These are phyloP conservation scores for Drosophila subobscura DNA, from an alignment of 1,140 invertebrate species.

Conservation along the genomic window DNA sequence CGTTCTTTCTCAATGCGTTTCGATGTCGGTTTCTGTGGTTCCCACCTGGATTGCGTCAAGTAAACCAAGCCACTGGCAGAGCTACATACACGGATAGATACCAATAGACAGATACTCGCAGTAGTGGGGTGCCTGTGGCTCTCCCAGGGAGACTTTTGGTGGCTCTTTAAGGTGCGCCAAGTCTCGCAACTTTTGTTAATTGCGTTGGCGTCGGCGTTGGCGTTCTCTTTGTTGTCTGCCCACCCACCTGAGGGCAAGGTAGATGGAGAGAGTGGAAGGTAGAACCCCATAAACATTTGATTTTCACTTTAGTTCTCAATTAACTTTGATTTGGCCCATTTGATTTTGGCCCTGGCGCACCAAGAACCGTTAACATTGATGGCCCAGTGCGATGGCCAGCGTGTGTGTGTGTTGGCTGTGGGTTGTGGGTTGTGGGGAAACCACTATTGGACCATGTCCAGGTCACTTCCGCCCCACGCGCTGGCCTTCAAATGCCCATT, in stretches of 20 bases:
- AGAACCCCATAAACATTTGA: constrained; percentile 61
- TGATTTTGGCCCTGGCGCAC: constrained; percentile 62
- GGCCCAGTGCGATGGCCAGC: too few relatives aligned
- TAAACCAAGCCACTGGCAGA: constrained; percentile 27
- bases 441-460: constrained; percentile 39
- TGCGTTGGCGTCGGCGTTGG: constrained; percentile 68
- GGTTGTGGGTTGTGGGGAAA: neutral
- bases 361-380: constrained; percentile 71
- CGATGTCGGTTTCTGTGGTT: constrained; percentile 45
- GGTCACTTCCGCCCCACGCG: constrained; percentile 68
- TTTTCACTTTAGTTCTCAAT: constrained; percentile 81
- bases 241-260: constrained; percentile 17
- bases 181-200: constrained; percentile 74
- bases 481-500: constrained; percentile 75
- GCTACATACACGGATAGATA: constrained; percentile 9
- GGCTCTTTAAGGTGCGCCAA: constrained; percentile 61
- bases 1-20: constrained; percentile 68
- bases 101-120: constrained; percentile 12
- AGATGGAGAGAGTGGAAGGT: neutral
- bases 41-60: constrained; percentile 64
- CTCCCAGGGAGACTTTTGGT: too few relatives aligned
- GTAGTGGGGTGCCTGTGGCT: constrained; percentile 3
- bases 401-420: constrained; percentile 6
- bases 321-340: constrained; percentile 80
- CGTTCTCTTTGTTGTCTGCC: constrained; percentile 44